Percentiles rank a stretch among this genome's conserved stretches.
Conservation (phyloP, 2,797 vertebrate species). For the Taeniopygia guttata region DNA sequence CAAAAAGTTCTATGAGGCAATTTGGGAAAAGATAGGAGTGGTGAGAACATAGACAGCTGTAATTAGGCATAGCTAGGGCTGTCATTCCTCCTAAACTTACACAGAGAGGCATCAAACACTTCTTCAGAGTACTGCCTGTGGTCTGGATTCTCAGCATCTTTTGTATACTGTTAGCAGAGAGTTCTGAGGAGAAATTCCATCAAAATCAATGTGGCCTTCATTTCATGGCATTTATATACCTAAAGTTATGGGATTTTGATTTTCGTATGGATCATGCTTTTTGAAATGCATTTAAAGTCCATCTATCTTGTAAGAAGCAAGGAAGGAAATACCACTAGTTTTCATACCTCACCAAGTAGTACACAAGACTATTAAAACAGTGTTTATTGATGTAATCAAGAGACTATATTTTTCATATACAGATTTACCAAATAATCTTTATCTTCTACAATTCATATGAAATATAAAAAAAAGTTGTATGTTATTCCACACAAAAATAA, state of each 20-base stretch:
- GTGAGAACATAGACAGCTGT: neutral
- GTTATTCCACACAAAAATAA: neutral
- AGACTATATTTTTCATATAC: neutral
- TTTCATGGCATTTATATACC: neutral
- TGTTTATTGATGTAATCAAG: neutral
- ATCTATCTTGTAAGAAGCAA: neutral
- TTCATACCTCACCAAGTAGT: neutral
- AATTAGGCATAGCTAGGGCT: neutral
- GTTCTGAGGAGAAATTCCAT: neutral
- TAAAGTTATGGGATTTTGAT: neutral
- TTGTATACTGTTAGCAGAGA: neutral
- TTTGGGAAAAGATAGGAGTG: neutral
- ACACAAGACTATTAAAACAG: neutral
- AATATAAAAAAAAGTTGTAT: neutral
- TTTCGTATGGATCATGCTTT: neutral
- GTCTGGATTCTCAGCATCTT: neutral
- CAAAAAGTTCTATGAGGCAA: neutral
- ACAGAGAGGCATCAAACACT: neutral
- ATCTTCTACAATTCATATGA: neutral
- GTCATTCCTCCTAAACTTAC: neutral
- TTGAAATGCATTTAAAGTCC: neutral
- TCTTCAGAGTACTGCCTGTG: neutral
- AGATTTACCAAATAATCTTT: neutral
- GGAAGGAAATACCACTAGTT: neutral
- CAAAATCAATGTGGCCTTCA: neutral